Evolutionary conservation across 2,113 vertebrate genomes (phyloP), one percentile per base, ranked within the genome.

Genomic region (Brachypodius melanocephalos): DNA sequence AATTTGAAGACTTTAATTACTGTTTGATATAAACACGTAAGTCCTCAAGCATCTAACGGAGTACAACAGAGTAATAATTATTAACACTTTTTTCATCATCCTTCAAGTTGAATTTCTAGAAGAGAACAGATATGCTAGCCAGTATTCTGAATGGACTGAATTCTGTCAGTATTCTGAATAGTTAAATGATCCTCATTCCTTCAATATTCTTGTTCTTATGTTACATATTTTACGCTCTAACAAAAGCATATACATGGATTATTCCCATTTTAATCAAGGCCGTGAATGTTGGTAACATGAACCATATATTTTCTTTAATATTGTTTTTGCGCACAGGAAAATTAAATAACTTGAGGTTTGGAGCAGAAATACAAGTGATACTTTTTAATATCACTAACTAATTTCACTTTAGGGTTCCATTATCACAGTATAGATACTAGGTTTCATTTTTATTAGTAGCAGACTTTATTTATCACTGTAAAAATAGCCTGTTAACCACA

Each of bases 381-480:
- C 91, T 95, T 95, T 89, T 77, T 91, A 91, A 85, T 95, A 89
- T 85, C 71, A 80, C 54, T 76, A 92, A 95, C 77, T 76, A 93
- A 95, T 96, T 97, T 96, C 91, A 94, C 63, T 88, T 93, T 67
- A 81, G 85, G 69, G 59, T 80, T 95, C 78, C 74, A 80, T 85
- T 93, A 93, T 93, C 62, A 89, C 71, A 80, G 67, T 24, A 91
- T 4, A 89, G 90, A 93, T 83, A 93, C 68, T 90, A 62, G 43
- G 74, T 96, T 96, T 96, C 89, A 85, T 74, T 95, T 94, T 93
- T 97, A 96, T 91, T 96, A 91, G 65, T 87, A 94, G 38, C 89
- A 95, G 89, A 78, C 74, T 89, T 89, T 57, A 90, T 73, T 92
- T 82, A 89, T 68, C 89, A 88, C 38, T 75, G 74, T 85, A 85